Base-by-base conservation (phyloP, 2,888 invertebrate genomes). In the Brachylomia viminalis region DNA sequence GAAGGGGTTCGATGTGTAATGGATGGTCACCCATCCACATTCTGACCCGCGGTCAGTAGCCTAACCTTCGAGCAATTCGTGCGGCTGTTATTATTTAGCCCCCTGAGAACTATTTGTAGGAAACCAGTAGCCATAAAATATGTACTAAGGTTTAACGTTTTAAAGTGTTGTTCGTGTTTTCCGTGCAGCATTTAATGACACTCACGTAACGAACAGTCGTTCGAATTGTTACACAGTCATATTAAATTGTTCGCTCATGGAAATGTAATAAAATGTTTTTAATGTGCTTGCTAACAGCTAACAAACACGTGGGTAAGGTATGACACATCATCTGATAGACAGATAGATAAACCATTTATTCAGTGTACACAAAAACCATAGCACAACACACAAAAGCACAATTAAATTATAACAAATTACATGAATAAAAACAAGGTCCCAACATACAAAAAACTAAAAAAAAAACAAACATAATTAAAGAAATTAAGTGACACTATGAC, bases 171-270 rank as follows among this genome's bases (percentile, higher is more conserved):
- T 38, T 69, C 54, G 54, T 77, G 66, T 73, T 67, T 77, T 82
- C 59, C 59, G 72, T 58, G 56, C 47, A 27, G 20, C 47, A 65
- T 83, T 79, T 75, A 68, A 86, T 75, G 72, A 71, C 49, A 64
- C 65, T 42, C 59, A 59, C 65, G 68, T 79, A 74, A 74, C 64
- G 64, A 75, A 70, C 75, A 86, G 64, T 65, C 33, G 30, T 73
- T 59, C 30, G n/a, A 38, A 77, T 72, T 62, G 67, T 72, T 72
- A 75, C 75, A 76, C 70, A n/a, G n/a, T n/a, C n/a, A 71, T 66
- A 79, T 75, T 75, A 74, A 75, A 75, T 69, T 70, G 70, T 79
- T 83, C 30, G 56, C 45, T 84, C 80, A 66, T 76, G 70, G 74
- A 83, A 74, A 59, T 54, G 71, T 73, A 66, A 73, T 69, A 75